Evolutionary conservation across 2,888 invertebrate species (phyloP), one percentile per base, ranked within the genome.

Genomic region (Parnassius smintheus): DNA sequence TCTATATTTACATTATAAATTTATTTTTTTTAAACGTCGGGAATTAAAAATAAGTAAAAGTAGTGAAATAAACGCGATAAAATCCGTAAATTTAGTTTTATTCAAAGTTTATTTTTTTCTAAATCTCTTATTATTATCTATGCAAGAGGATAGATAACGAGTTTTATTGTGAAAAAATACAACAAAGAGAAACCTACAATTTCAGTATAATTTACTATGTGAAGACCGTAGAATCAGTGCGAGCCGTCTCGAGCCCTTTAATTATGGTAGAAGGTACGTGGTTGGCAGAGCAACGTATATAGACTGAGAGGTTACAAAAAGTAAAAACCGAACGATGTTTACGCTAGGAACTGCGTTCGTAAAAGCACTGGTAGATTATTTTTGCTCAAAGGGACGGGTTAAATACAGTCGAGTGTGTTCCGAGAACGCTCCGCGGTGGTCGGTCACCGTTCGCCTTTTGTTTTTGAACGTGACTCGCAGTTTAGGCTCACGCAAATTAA

Each of bases 401-500:
- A 80, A 80, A 81, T 80, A 72, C 73, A 74, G 75, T 75, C 65
- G 69, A 72, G 78, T 65, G 51, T 52, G 78, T 88, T 88, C 89
- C 78, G 71, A 75, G 89, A 88, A 89, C 81, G 75, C 76, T 66
- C 75, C 71, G 62, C 75, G 74, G 82, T 81, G 88, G 88, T 86
- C 86, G 88, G 88, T 86, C 85, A 86, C 80, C 80, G 76, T 68
- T 69, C 74, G 75, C 70, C 80, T 82, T 87, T 88, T 86, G 86
- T 87, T 89, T 86, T 83, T 80, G 75, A 80, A 86, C 86, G 88
- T 88, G 87, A 88, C 85, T 86, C 73, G 82, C 75, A 76, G 77
- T 81, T 85, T 83, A 83, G 82, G 78, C 80, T 83, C 79, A 82
- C 83, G 85, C 86, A 82, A 87, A 87, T 85, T 83, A 77, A 75